Base-by-base conservation (phyloP, 23 tunicate species). In the Trididemnum miniatum region DNA sequence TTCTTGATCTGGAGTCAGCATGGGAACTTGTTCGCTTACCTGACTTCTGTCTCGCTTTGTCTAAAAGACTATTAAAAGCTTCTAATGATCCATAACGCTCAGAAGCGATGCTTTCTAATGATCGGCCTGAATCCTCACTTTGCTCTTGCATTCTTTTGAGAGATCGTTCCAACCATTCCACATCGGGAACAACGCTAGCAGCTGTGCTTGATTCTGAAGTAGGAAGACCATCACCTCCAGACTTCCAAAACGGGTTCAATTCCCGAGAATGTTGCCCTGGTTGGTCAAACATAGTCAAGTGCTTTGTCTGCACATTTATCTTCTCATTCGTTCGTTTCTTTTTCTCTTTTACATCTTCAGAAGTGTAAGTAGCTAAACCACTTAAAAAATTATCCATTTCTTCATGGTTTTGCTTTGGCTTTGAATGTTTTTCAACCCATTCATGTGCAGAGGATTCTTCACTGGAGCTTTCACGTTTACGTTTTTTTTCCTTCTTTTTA, bases 131-230 rank as follows among this genome's bases (percentile, higher is more conserved):
- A 27, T 88, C 81, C 40, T 81, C 73, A 35, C 90, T 86, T 57
- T 93, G 94, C 50, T 93, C 98, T 78, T 93, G 79, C 98, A 93
- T 93, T 49, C 98, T 74, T 80, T 80, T 84, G 23, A 93, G 72
- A 22, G 98, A 93, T 66, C 77, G 40, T 30, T 69, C 71, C 20
- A 93, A 65, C 98, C 98, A 93, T 0, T 52, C 84, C 4, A 66
- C 76, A 76, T 74, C 76, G 0, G 89, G 85, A 57, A 32, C 67
- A 32, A 65, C 12, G 12, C 24, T 34, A 20, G 62, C 26, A 31
- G 80, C 44, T 26, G 49, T 71, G 31, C 1, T 52, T 4, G 28
- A 26, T 7, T 44, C 32, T 9, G 34, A 23, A 20, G 86, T 28
- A 20, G 99, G 99, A 35, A 90, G 64, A 0, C 99, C 99, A 26